Evolutionary conservation across 2,888 invertebrate species (phyloP), one percentile per base, ranked within the genome.

Genomic region (Lamellibrachia columna): DNA sequence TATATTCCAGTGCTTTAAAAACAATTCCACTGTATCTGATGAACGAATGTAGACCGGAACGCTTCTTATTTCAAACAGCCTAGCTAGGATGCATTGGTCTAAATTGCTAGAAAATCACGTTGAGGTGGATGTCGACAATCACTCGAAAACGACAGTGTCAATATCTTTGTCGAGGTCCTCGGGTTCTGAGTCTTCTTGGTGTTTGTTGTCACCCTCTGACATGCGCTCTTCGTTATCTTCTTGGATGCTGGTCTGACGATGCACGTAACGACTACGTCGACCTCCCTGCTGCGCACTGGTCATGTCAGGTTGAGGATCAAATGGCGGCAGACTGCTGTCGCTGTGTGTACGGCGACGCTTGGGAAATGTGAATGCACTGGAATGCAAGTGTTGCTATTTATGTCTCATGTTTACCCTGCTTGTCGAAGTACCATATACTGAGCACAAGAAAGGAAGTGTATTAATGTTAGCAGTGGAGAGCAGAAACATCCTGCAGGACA

Each of bases 151-250:
- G 75, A 75, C 75, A 22, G 75, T 75, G 75, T 75, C 75, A 6
- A 75, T 75, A n/a, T 75, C 75, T 75, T 75, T 75, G 75, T 75
- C 75, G 75, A 75, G 75, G 75, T 75, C 75, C 22, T 75, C 75
- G 22, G 75, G 75, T n/a, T 75, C 75, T 15, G 75, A 75, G 3
- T 75, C 75, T 15, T 75, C 75, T 22, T 15, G 11, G 22, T 22
- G 75, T 22, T 75, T 75, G 75, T 75, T 75, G 75, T 75, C 75
- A 6, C 75, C 75, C 75, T 75, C 75, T 22, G 75, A 75, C 22
- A n/a, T 22, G 3, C 75, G 75, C 75, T 75, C 75, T n/a, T 75
- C 75, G 0, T 75, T 75, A 15, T 75, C 75, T 75, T 75, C 75
- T 75, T 75, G 75, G 75, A 75, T 75, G 75, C 75, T 75, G 4